Conservation (phyloP, 2,797 vertebrate species). For the Astyanax mexicanus region DNA sequence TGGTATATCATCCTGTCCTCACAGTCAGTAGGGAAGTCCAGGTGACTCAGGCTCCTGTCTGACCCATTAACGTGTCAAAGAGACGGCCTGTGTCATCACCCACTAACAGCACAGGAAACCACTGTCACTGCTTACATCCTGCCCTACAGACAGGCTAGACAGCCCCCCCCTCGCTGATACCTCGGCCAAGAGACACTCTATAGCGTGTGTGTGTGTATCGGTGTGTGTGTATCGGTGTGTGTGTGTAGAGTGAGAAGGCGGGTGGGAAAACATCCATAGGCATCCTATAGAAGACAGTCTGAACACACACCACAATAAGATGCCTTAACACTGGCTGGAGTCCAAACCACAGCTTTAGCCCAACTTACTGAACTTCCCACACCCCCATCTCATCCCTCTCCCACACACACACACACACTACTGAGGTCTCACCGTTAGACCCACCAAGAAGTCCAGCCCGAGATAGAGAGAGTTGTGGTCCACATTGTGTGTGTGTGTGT, state of each 20-base stretch:
- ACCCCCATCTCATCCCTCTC: neutral
- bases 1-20: neutral
- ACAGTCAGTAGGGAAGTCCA: constrained; percentile 17
- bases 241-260: constrained; percentile 23
- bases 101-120: constrained; percentile 69
- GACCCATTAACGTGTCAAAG: constrained; percentile 17
- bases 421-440: constrained; percentile 59
- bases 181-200: constrained; percentile 60
- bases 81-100: constrained; percentile 52
- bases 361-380: constrained; percentile 56
- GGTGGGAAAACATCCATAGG: neutral
- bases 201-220: constrained; percentile 34
- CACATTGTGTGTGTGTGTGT: constrained; percentile 61
- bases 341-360: constrained; percentile 71
- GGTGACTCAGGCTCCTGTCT: neutral
- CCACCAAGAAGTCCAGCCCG: constrained; percentile 75
- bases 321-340: constrained; percentile 39
- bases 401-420: constrained; percentile 50
- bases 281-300: constrained; percentile 34
- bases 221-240: too few species aligned
- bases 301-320: constrained; percentile 68
- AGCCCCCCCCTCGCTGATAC: constrained; percentile 67
- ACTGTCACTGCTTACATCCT: constrained; percentile 65
- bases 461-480: constrained; percentile 69
- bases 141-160: constrained; percentile 60